Conservation (phyloP, 2,888 invertebrate species). For the Calliopum simillimum region DNA sequence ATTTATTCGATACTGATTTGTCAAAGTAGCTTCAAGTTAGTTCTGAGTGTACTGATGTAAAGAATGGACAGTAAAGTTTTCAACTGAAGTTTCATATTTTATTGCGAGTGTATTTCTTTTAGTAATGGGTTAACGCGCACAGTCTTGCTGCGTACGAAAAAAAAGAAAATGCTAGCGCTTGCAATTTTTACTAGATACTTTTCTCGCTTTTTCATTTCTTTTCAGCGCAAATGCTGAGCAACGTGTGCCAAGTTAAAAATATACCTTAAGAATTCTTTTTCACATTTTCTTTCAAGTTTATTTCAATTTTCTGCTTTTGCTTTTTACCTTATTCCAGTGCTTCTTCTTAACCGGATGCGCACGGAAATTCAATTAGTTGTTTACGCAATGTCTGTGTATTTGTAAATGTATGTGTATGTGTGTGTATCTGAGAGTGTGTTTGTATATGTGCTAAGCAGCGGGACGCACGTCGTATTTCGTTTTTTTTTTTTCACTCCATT, state of each 20-base stretch:
- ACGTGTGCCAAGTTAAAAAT: no score
- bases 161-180: no score
- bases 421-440: background rate
- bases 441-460: slow-evolving; percentile 6
- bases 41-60: no score
- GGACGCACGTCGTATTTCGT: background rate
- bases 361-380: slow-evolving; percentile 45
- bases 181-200: background rate
- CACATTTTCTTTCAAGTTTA: background rate
- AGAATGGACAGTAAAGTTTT: no score
- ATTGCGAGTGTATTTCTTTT: no score
- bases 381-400: slow-evolving; percentile 34
- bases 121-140: no score
- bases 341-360: slow-evolving; percentile 35
- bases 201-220: background rate
- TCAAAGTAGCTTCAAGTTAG: no score
- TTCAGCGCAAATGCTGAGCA: background rate
- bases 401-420: slow-evolving; percentile 30
- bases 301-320: slow-evolving; percentile 14
- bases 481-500: background rate
- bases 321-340: slow-evolving; percentile 2
- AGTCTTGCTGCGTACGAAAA: no score
- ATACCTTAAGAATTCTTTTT: background rate
- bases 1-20: no score
- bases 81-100: no score